Evolutionary conservation across 1,140 invertebrate genomes (phyloP), one percentile per base, ranked within the genome.

Genomic region (Paracyclopina nana): DNA sequence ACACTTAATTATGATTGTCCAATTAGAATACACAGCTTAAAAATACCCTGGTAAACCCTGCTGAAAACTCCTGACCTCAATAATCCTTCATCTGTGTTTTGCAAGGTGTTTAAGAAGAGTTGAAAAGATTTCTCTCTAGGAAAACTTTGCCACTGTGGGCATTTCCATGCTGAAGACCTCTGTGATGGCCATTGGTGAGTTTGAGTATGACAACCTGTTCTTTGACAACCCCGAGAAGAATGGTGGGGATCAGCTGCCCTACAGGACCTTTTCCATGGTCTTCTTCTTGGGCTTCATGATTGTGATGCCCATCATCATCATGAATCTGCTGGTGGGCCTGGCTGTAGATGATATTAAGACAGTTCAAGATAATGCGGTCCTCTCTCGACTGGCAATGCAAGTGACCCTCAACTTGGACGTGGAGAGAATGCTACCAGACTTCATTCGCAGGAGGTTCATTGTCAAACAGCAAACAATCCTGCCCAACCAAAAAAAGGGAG

Each of bases 161-260:
- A 41, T 50, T 76, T 82, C 54, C 75, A 79, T 85, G 1, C 61
- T 85, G 0, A 87, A 85, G 65, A 80, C 80, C 0, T 72, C 83
- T 2, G 78, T 84, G 28, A 86, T 87, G 82, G 82, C 85, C 79
- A 80, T 80, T 0, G 82, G 82, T 0, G 79, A 86, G 60, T 62
- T 86, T 29, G 81, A 85, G 60, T 85, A 79, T 57, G 80, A 83
- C 59, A 78, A 80, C 53, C 75, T 83, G 43, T 84, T 85, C 59
- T 82, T 79, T 57, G 68, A 71, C 20, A 64, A 75, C 6, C 24
- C 14, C 8, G 14, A 28, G 26, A 31, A 28, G 6, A 31, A 18
- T 6, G 14, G 14, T 6, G 11, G 8, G 4, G 14, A 14, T 14
- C 11, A 16, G 2, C 11, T 29, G 16, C 34, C 16, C 18, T 45